phyloP scores from a whole-genome alignment of 1,140 invertebrate species.

The Berghia stephanieae region DNA sequence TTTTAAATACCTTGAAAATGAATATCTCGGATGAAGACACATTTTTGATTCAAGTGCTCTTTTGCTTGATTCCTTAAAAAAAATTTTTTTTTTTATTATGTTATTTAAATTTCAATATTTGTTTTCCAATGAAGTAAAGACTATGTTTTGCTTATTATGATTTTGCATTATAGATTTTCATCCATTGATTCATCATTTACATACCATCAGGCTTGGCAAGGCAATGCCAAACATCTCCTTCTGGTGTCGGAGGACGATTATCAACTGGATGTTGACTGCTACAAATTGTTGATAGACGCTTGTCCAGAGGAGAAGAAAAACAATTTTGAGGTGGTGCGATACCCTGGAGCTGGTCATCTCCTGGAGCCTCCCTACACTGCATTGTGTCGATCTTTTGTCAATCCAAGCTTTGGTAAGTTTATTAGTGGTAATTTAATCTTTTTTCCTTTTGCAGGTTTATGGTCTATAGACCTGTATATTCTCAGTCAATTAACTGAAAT shows the following conservation, averaged over 20 bases:
- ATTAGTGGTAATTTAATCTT: constrained; percentile 10
- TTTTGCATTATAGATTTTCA: too few species aligned
- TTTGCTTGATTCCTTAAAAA: too few species aligned
- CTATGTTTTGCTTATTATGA: too few species aligned
- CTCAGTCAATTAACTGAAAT: too few species aligned
- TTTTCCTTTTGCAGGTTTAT: constrained; percentile 34
- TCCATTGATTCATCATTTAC: too few species aligned
- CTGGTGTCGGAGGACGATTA: constrained; percentile 29
- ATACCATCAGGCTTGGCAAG: constrained; percentile 36
- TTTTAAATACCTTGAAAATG: too few species aligned
- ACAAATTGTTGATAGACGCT: neutral
- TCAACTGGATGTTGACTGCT: neutral
- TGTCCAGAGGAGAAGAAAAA: constrained; percentile 31
- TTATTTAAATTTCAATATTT: too few species aligned
- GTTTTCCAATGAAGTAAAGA: too few species aligned
- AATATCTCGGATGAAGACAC: too few species aligned
- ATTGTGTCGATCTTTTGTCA: constrained; percentile 18
- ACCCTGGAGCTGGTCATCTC: constrained; percentile 45
- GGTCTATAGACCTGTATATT: too few species aligned
- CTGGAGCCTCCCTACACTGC: constrained; percentile 49
- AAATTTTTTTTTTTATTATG: too few species aligned
- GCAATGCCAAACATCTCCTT: constrained; percentile 15
- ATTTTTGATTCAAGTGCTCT: too few species aligned
- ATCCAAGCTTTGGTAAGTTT: constrained; percentile 19
- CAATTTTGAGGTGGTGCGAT: constrained; percentile 33